Conservation (phyloP, 2,888 invertebrate genomes). For the Lumbricus terrestris region DNA sequence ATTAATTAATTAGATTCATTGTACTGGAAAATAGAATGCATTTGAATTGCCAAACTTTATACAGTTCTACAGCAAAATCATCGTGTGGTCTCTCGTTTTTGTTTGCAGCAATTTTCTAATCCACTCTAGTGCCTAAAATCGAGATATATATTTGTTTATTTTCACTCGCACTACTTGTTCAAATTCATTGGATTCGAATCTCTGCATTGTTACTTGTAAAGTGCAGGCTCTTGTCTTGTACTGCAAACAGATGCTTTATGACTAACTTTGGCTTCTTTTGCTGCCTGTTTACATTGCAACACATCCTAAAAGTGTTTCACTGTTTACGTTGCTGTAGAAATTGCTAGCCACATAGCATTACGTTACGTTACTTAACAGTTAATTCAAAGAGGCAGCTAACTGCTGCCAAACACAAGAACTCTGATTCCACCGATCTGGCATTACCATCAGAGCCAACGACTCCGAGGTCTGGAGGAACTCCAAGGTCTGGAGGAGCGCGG, state of each 20-base stretch:
- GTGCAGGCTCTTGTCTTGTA: too few relatives aligned
- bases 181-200: too few relatives aligned
- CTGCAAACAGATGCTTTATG: neutral
- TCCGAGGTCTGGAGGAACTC: neutral
- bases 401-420: constrained; percentile 20
- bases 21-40: too few relatives aligned
- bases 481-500: neutral
- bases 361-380: too few relatives aligned
- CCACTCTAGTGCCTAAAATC: too few relatives aligned
- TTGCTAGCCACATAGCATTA: neutral
- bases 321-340: neutral
- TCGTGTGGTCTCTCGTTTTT: too few relatives aligned
- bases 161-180: too few relatives aligned
- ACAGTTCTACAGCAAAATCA: too few relatives aligned
- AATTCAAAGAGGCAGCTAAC: constrained; percentile 19
- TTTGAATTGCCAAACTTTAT: too few relatives aligned
- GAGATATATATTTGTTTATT: too few relatives aligned
- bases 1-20: too few relatives aligned
- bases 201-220: neutral
- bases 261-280: neutral
- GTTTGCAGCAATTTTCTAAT: too few relatives aligned
- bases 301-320: neutral
- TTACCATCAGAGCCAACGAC: neutral
- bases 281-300: neutral
- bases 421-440: neutral